Percentiles rank a stretch among this genome's conserved stretches.
Conservation (phyloP, 2,888 invertebrate genomes). For the Keiferia lycopersicella region DNA sequence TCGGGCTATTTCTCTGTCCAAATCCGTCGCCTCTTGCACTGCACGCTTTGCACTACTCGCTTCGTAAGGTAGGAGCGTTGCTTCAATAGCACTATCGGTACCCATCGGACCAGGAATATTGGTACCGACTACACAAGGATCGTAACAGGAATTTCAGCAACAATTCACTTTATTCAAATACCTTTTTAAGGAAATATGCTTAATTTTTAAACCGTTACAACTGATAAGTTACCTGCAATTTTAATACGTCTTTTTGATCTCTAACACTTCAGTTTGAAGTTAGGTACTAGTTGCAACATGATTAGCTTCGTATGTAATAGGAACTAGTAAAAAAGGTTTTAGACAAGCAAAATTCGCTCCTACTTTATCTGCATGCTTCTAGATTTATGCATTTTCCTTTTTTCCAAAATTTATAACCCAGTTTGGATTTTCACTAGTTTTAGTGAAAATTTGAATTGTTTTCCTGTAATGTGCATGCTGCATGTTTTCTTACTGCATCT, state of each 20-base stretch:
- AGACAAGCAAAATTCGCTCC: constrained; percentile 64
- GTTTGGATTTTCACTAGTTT: constrained; percentile 55
- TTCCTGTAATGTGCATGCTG: constrained; percentile 65
- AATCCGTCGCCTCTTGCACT: constrained; percentile 76
- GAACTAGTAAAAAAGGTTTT: constrained; percentile 36
- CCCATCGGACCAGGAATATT: neutral
- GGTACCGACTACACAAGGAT: constrained; percentile 7
- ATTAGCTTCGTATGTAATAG: constrained; percentile 32
- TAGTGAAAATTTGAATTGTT: constrained; percentile 57
- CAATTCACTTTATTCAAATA: neutral
- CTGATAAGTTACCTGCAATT: constrained; percentile 23
- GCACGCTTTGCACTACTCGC: constrained; percentile 75
- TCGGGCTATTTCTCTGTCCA: constrained; percentile 63
- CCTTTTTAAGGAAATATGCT: constrained; percentile 2
- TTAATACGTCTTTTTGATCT: constrained; percentile 13
- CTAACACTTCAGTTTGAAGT: constrained; percentile 21
- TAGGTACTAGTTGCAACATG: constrained; percentile 33
- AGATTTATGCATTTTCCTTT: constrained; percentile 58
- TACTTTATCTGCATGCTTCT: constrained; percentile 77
- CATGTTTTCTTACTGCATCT: constrained; percentile 77
- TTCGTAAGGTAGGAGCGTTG: constrained; percentile 78
- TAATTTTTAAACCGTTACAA: neutral
- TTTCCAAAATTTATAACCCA: constrained; percentile 49
- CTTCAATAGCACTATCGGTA: constrained; percentile 32
- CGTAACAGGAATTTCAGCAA: neutral